Conservation (phyloP, 1,140 invertebrate species). For the Probaryconus sp. region DNA sequence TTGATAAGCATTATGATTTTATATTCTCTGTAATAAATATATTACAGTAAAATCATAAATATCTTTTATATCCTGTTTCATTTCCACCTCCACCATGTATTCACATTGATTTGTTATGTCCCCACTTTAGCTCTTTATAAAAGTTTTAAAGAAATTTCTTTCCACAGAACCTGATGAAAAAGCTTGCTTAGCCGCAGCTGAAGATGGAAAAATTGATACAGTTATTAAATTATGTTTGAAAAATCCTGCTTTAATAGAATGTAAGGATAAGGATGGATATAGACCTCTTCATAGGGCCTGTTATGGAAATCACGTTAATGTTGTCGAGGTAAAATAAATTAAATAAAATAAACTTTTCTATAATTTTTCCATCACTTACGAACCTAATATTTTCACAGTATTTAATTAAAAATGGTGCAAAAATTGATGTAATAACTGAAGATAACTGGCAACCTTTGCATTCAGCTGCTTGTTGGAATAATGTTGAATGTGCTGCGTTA, state of each 20-base stretch:
- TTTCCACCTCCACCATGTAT: too few relatives aligned
- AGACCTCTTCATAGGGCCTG: conserved; percentile 94
- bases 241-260: conserved; percentile 83
- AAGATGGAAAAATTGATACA: conserved; percentile 85
- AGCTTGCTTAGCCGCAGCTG: conserved; percentile 89
- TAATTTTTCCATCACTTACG: too few relatives aligned
- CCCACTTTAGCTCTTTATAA: neutral
- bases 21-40: neutral
- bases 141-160: conserved; percentile 35
- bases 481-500: conserved; percentile 84
- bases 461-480: conserved; percentile 95
- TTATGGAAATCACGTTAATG: conserved; percentile 90
- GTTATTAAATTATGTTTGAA: conserved; percentile 82
- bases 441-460: conserved; percentile 96
- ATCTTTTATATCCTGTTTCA: too few relatives aligned
- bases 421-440: conserved; percentile 86
- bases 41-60: too few relatives aligned
- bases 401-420: conserved; percentile 86
- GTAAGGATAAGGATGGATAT: conserved; percentile 92
- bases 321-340: conserved; percentile 87
- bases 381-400: conserved; percentile 76
- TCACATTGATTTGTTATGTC: too few relatives aligned
- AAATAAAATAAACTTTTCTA: too few relatives aligned
- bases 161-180: conserved; percentile 82
- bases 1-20: too few relatives aligned